Evolutionary conservation across 2,113 vertebrate genomes (phyloP).

Genomic region (Sinocyclocheilus anophthalmus): DNA sequence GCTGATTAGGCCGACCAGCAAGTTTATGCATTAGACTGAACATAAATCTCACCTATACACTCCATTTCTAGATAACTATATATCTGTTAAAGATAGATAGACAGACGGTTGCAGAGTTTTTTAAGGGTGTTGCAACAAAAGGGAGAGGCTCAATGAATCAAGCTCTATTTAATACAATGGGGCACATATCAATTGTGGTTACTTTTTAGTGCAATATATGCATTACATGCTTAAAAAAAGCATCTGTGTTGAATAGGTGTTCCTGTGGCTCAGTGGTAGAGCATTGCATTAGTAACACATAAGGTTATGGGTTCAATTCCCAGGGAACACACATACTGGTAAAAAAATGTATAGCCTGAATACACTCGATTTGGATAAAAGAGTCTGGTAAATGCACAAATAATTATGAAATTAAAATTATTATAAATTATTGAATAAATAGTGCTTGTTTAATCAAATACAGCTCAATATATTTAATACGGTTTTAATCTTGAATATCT

Average conservation of each 20-base stretch:
- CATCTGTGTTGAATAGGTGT: constrained; percentile 62
- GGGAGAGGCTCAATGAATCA: constrained; percentile 70
- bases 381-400: too few species aligned
- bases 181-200: constrained; percentile 70
- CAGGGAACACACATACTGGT: too few species aligned
- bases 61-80: constrained; percentile 53
- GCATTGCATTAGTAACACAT: too few species aligned
- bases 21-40: constrained; percentile 52
- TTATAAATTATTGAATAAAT: constrained; percentile 60
- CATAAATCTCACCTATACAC: constrained; percentile 53
- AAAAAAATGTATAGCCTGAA: too few species aligned
- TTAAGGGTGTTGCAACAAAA: constrained; percentile 47
- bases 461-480: constrained; percentile 68
- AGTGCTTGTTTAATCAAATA: constrained; percentile 68
- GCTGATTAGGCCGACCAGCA: constrained; percentile 43
- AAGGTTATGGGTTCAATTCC: too few species aligned
- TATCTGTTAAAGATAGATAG: constrained; percentile 61
- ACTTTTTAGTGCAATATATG: constrained; percentile 72
- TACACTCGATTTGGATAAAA: too few species aligned
- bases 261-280: too few species aligned
- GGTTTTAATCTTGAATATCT: constrained; percentile 73
- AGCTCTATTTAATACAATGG: constrained; percentile 61
- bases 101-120: constrained; percentile 45
- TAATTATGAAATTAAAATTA: too few species aligned
- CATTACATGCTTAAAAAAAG: constrained; percentile 58